Conservation (phyloP, 2,113 vertebrate genomes). For the Aythya baeri region DNA sequence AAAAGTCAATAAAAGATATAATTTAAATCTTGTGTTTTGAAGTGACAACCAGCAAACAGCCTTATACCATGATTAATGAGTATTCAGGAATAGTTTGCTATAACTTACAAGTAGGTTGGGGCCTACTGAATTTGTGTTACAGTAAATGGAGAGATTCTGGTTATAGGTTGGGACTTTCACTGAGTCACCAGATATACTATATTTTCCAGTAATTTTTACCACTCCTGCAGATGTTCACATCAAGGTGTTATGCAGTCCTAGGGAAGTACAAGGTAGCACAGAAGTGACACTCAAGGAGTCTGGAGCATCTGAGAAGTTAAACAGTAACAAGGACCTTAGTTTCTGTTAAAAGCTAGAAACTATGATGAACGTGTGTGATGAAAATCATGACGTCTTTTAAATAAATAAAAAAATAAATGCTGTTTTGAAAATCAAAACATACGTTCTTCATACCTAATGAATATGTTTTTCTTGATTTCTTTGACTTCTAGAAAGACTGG, state of each 20-base stretch:
- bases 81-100: constrained; percentile 54
- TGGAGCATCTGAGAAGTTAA: not conserved
- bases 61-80: constrained; percentile 66
- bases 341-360: not conserved
- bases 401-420: not conserved
- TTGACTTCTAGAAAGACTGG: not conserved
- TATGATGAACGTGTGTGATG: not conserved
- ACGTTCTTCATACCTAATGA: not conserved
- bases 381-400: not conserved
- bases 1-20: not conserved
- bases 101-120: constrained; percentile 19
- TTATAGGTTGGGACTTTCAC: not conserved
- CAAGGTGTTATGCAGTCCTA: not conserved
- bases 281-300: not conserved
- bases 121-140: not conserved
- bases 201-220: not conserved
- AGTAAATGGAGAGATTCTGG: not conserved
- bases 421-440: not conserved
- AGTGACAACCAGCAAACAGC: constrained; percentile 54
- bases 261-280: not conserved
- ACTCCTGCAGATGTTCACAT: not conserved
- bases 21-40: constrained; percentile 40
- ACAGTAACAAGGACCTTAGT: not conserved
- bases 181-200: not conserved
- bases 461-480: not conserved